Base-by-base conservation (phyloP, 1,140 invertebrate genomes). In the Cecropterus lyciades region DNA sequence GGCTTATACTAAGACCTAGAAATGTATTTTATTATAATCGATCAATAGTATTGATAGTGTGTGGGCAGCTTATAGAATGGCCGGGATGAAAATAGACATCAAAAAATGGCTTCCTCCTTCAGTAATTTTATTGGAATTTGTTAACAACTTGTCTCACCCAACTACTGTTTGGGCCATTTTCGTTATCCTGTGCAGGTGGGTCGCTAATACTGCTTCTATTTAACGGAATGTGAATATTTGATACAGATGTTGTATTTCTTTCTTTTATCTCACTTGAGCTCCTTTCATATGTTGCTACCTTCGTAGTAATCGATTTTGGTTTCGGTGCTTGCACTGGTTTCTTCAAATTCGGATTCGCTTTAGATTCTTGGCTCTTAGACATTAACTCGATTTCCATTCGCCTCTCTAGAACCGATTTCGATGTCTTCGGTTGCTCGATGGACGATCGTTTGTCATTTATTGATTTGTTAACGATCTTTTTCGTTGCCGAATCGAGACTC, bases 111-210 rank as follows among this genome's bases (percentile, higher is more conserved):
- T 30, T 14, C 64, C 15, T 3, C 40, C 1, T 3, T 11, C 14
- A 53, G 16, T 70, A 76, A 84, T 65, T 71, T 91, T 77, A 93
- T 86, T 93, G 92, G 73, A 93, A 93, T 91, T 92, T 92, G 75
- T 93, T 92, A 24, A 93, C 92, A 63, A 93, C 89, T 69, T 92
- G 90, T 70, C 92, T 93, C 0, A 93, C 92, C 92, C 92, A 93
- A 68, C 91, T 92, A 10, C 79, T 80, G 77, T 89, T 92, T 7
- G 74, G 65, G 27, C 86, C 88, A n/a, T 81, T 70, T 20, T 80
- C 91, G 9, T 53, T 57, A 17, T 79, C 78, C 15, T 68, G 20
- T 24, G 66, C 70, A 33, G 52, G 53, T 65, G 49, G 62, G 43
- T 77, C 70, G 40, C 67, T 70, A 67, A 67, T 57, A 67, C 67